Evolutionary conservation across 2,113 vertebrate species (phyloP), one percentile per base, ranked within the genome.

Genomic region (Macrotis lagotis): DNA sequence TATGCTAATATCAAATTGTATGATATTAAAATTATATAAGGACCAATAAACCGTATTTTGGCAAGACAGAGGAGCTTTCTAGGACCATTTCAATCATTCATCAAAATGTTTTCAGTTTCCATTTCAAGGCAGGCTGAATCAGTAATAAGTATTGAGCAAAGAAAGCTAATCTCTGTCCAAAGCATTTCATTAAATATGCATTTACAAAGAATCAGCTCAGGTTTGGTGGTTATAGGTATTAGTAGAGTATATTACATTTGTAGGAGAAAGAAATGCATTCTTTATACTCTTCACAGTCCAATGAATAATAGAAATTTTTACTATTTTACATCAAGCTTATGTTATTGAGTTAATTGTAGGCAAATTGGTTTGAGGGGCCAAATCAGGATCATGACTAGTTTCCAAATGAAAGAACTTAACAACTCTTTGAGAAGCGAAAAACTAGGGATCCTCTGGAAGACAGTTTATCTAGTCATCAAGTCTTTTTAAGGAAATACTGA

Each of bases 51-150:
- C 31, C 12, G 12, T 66, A 37, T 91, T 95, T 94, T 50, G 92
- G 59, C 48, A 51, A 94, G 90, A 49, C 0, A 51, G 8, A 49
- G 88, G 88, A 88, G 16, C 66, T 83, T 4, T 92, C 16, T 25
- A 50, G 3, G 88, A 89, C 37, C 88, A 2, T 59, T 92, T 88
- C 8, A 94, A 83, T 55, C 25, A 89, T 88, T 95, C 6, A 53
- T 37, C 55, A 66, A 37, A 19, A n/a, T 83, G 6, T 92, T 50
- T 94, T 25, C 2, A 66, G 7, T 50, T 51, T 53, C 93, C 12
- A 92, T 90, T 95, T 97, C n/a, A 91, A 2, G 44, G 10, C 26
- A 90, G 94, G 93, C n/a, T 94, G 92, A 91, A 93, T 47, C 91
- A 48, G 50, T 66, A 83, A 7, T 66, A 92, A 55, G 28, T 92